A percentile compares a stretch with the other conserved stretches of the same genome.
Conservation (phyloP, 2,797 vertebrate genomes). For the Loriculus beryllinus region DNA sequence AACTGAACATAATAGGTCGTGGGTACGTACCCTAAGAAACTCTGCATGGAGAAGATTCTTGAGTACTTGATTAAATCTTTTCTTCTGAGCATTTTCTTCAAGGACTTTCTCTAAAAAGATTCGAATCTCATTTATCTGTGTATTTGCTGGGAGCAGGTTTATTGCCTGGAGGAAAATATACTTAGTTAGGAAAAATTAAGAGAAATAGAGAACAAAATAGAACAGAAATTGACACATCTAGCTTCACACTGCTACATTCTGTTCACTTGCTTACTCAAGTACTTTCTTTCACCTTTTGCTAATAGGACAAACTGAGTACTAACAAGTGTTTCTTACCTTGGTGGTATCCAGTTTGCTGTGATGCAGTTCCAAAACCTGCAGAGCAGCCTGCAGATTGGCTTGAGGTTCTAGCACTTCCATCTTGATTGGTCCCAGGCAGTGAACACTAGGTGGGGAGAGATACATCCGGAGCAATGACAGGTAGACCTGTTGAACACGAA, state of each 20-base stretch:
- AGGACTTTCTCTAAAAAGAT: conserved; percentile 97
- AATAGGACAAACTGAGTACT: neutral
- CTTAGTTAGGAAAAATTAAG: neutral
- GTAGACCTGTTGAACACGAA: conserved; percentile 85
- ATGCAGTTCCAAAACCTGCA: conserved; percentile 92
- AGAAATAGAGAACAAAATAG: neutral
- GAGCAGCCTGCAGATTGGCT: conserved; percentile 91
- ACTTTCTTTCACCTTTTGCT: neutral
- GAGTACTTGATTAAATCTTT: conserved; percentile 92
- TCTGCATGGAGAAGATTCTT: conserved; percentile 97
- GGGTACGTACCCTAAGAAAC: conserved; percentile 86
- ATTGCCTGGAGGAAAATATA: conserved; percentile 81
- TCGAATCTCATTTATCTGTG: conserved; percentile 93
- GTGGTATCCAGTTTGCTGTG: conserved; percentile 97
- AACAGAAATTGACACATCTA: neutral
- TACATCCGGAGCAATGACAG: conserved; percentile 96
- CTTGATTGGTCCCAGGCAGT: conserved; percentile 95
- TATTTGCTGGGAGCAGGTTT: conserved; percentile 95
- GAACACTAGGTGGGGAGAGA: conserved; percentile 92
- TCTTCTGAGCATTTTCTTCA: conserved; percentile 94
- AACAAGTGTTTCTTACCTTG: conserved; percentile 80
- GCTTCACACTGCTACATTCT: neutral
- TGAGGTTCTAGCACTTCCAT: conserved; percentile 91
- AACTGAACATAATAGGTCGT: accelerated
- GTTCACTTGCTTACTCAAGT: neutral